Percentiles rank a stretch among this genome's conserved stretches.
phyloP scores from a whole-genome alignment of 1,140 invertebrate species.

The Tetragnatha versicolor region DNA sequence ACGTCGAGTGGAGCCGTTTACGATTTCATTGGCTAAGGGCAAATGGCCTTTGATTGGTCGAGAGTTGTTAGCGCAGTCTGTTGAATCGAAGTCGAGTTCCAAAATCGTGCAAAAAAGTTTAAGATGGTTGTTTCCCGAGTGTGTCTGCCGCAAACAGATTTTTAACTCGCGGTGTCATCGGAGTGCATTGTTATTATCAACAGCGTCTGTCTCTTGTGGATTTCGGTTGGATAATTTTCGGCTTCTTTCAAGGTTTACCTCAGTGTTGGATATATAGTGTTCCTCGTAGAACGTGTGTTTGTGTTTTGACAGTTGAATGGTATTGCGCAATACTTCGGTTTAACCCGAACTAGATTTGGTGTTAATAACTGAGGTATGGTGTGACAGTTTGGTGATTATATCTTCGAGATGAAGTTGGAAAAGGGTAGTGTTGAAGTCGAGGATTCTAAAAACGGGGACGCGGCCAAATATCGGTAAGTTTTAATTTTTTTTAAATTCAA shows the following conservation, averaged over 20 bases:
- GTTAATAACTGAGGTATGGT: too few relatives aligned
- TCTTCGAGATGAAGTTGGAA: constrained; percentile 19
- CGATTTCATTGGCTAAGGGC: constrained; percentile 1
- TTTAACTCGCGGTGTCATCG: background rate
- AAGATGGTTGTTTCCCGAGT: constrained; percentile 19
- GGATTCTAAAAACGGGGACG: background rate
- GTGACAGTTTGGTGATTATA: too few relatives aligned
- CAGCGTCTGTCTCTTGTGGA: background rate
- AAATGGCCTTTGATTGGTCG: constrained; percentile 19
- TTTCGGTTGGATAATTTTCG: constrained; percentile 15
- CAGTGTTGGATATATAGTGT: constrained; percentile 8
- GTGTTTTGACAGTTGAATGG: background rate
- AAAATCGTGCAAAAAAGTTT: constrained; percentile 21
- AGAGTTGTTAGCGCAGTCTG: constrained; percentile 53
- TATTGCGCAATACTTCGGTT: too few relatives aligned
- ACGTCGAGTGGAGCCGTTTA: background rate
- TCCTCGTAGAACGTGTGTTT: too few relatives aligned
- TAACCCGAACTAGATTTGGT: too few relatives aligned
- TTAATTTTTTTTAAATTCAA: background rate
- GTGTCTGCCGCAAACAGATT: background rate
- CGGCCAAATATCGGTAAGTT: constrained; percentile 30
- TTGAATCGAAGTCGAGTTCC: constrained; percentile 43
- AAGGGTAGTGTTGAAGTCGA: constrained; percentile 2
- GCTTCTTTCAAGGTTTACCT: background rate
- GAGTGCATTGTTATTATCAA: background rate